Base-by-base conservation (phyloP, 2,113 vertebrate species). In the Donacobius atricapilla region DNA sequence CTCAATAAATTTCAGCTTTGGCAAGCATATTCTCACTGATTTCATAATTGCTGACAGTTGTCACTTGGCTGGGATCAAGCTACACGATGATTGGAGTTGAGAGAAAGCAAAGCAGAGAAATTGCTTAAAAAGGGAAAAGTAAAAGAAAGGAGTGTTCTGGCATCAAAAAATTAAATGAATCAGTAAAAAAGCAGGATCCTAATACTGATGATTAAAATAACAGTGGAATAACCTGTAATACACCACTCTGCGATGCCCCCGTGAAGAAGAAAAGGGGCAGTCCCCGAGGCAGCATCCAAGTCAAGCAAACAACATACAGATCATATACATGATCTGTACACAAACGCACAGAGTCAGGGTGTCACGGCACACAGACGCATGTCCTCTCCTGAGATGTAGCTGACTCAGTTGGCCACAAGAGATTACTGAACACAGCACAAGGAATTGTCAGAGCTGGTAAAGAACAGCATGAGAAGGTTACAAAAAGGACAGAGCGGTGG, bases 11-110 rank as follows among this genome's bases (percentile, higher is more conserved):
- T 95, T 79, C 82, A 89, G 90, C 60, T 83, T 82, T 93, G 75
- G 78, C 73, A 96, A 94, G 75, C 48, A 75, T 40, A 68, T 94
- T 95, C 78, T 91, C 78, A 87, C 70, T 80, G 73, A 94, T 83
- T 96, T 85, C 75, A 73, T 83, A 94, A 93, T 86, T 94, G 70
- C 82, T 88, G 87, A 94, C 91, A 94, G 84, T 93, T 94, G 87
- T 96, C 71, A 91, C 48, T 87, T 96, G 93, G 53, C 70, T 87
- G 78, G n/a, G 47, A 87, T 72, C 68, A 83, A 90, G 63, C 51
- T 87, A 77, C 45, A 54, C 23, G 42, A 89, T 57, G 81, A 80
- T 1, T 83, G 63, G 50, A 87, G 58, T 39, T 5, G 13, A 75
- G 45, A 79, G 31, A 57, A 89, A 90, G 51, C 2, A 18, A 95